These are phyloP conservation scores for Antechinus flavipes DNA, from an alignment of 2,113 vertebrate genomes.

Conservation along the genomic window DNA sequence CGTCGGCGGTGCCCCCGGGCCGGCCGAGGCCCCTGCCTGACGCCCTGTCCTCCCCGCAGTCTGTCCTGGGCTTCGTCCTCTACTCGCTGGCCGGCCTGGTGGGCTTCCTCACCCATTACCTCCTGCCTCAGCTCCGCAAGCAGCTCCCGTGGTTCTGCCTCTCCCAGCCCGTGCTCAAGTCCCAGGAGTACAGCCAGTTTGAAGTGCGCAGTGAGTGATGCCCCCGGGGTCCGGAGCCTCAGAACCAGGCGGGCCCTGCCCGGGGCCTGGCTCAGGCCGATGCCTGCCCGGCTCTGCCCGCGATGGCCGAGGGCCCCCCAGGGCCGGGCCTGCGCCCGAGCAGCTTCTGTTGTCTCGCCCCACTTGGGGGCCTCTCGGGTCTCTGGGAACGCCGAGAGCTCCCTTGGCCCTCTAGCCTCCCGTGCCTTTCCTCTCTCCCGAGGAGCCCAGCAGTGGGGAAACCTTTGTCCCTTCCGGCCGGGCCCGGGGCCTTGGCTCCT, in stretches of 20 bases:
- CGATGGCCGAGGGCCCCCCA: not conserved
- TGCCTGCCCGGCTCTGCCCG: too few relatives aligned
- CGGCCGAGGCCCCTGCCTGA: not conserved
- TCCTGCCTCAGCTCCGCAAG: conserved; percentile 93
- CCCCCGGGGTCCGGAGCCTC: not conserved
- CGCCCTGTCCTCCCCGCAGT: conserved; percentile 77
- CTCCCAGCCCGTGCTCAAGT: conserved; percentile 92
- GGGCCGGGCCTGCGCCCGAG: not conserved
- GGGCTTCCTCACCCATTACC: conserved; percentile 93
- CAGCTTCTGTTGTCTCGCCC: not conserved
- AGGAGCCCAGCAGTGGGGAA: too few relatives aligned
- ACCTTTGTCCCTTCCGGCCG: not conserved
- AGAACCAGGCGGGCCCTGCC: too few relatives aligned
- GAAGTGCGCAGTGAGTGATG: conserved; percentile 91
- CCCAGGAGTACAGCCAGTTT: conserved; percentile 93
- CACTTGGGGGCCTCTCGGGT: too few relatives aligned
- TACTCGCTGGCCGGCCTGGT: conserved; percentile 91
- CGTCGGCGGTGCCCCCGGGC: too few relatives aligned
- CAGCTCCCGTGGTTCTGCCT: conserved; percentile 96
- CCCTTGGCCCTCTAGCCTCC: too few relatives aligned
- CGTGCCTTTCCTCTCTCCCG: not conserved
- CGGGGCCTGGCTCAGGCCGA: too few relatives aligned
- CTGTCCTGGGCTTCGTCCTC: conserved; percentile 91
- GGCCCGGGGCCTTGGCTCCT: not conserved
- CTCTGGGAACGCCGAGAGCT: too few relatives aligned